Conservation (phyloP, 2,797 vertebrate genomes). For the Chelmon rostratus region DNA sequence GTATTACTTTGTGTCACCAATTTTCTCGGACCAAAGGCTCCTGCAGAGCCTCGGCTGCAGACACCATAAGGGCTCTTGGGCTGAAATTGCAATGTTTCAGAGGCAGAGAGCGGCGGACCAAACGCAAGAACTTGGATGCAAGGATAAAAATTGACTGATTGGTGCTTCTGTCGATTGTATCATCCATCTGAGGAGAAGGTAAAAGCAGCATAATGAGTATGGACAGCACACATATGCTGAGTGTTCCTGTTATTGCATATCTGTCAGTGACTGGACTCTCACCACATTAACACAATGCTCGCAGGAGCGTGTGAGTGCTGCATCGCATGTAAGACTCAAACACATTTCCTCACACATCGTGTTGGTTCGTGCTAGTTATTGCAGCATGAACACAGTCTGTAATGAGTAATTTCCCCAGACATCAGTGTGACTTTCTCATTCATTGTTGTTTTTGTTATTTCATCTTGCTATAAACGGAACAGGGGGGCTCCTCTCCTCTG, state of each 20-base stretch:
- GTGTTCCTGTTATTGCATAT: constrained; percentile 12
- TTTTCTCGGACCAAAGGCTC: constrained; percentile 11
- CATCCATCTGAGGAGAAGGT: constrained; percentile 24
- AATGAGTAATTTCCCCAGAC: constrained; percentile 61
- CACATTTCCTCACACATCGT: constrained; percentile 35
- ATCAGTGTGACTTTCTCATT: constrained; percentile 39
- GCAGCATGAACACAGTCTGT: constrained; percentile 38
- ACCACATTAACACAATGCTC: constrained; percentile 7
- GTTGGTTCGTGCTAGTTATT: constrained; percentile 54
- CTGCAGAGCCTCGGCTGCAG: constrained; percentile 7
- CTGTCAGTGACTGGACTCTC: constrained; percentile 19
- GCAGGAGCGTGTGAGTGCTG: constrained; percentile 16
- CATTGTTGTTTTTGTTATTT: constrained; percentile 53
- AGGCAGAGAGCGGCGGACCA: not conserved
- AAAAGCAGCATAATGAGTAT: constrained; percentile 24
- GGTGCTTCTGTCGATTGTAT: constrained; percentile 25
- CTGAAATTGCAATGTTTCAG: constrained; percentile 23
- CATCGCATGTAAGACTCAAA: constrained; percentile 3
- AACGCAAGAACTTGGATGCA: constrained; percentile 2
- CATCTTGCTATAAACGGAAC: constrained; percentile 12
- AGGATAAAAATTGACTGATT: constrained; percentile 5
- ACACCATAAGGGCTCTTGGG: not conserved
- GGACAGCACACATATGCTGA: constrained; percentile 11
- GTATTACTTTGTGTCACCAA: constrained; percentile 8
- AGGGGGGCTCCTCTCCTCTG: constrained; percentile 33